These are phyloP conservation scores for Atractosteus spatula DNA, from an alignment of 2,113 vertebrate genomes.

Conservation along the genomic window DNA sequence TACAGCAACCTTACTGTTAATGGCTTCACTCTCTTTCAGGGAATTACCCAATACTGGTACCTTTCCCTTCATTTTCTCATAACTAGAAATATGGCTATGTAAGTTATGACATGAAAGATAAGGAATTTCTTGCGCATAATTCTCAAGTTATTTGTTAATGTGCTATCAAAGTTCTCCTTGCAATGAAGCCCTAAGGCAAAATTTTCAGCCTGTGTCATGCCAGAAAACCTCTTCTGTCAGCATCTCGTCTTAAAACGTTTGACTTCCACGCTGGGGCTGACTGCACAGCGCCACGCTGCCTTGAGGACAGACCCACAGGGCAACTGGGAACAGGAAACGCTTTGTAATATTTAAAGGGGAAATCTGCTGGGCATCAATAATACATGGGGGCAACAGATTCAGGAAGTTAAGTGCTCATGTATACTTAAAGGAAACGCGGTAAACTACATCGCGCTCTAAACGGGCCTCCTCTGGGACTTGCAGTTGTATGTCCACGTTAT, in stretches of 20 bases:
- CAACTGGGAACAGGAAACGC: background rate
- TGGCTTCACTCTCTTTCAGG: no score
- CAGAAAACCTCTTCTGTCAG: background rate
- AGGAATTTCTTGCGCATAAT: no score
- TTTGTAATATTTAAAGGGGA: slow-evolving; percentile 36
- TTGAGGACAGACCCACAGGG: background rate
- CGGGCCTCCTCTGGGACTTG: slow-evolving; percentile 23
- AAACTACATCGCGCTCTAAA: slow-evolving; percentile 30
- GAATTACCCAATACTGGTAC: no score
- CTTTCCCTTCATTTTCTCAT: no score
- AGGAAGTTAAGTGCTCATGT: slow-evolving; percentile 39
- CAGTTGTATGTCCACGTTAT: slow-evolving; percentile 27
- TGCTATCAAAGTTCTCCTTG: no score
- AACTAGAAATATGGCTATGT: no score
- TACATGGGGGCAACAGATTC: slow-evolving; percentile 24
- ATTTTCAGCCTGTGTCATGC: no score
- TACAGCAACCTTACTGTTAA: no score
- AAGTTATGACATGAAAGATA: no score
- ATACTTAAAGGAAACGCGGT: slow-evolving; percentile 26
- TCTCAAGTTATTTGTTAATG: no score
- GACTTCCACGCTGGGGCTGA: background rate
- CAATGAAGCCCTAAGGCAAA: no score
- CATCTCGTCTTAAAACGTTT: background rate
- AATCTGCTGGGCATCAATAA: slow-evolving; percentile 39
- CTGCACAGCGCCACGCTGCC: background rate